Base-by-base conservation (phyloP, 2,888 invertebrate species). In the Cybosia mesomella region DNA sequence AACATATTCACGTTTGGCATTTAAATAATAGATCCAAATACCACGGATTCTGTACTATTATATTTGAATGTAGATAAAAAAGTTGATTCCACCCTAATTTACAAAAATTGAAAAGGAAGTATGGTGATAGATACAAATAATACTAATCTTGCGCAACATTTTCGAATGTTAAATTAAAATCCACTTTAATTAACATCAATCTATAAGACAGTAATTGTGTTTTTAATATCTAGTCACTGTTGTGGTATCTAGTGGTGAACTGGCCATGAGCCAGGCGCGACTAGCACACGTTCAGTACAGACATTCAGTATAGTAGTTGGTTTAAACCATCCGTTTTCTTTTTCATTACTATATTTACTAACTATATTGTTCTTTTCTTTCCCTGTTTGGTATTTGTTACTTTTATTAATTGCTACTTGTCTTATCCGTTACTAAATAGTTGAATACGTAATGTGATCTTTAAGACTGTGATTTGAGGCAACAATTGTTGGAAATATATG, bases 1-100 rank as follows among this genome's bases (percentile, higher is more conserved):
- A 87, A 74, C 83, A 85, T 83, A 87, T 85, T 74, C 81, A 81
- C 82, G 80, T 82, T 84, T 77, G 70, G 81, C 78, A 67, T 68
- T 77, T 70, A 74, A 13, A 24, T 34, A 34, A 10, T 32, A 53
- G n/a, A 62, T 24, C 28, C 13, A 49, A 28, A 28, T 22, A 59
- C 15, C 59, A 24, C 9, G 3, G 9, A 34, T 59, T 59, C 9
- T 39, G 8, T 39, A 22, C 4, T 22, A 13, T 49, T 49, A 49
- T 49, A n/a, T 43, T 18, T n/a, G 28, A 28, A 28, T 28, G 5
- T 28, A 5, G 28, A 28, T 4, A 4, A 5, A 28, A 28, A 28
- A 2, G 28, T 28, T 28, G 28, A 4, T 28, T 5, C 28, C 28
- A 28, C 3, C 28, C 28, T 4, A 28, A n/a, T n/a, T n/a, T n/a